Percentiles rank a stretch among this genome's conserved stretches.
Evolutionary conservation across 2,113 vertebrate species (phyloP).

Genomic region (Rhea pennata): DNA sequence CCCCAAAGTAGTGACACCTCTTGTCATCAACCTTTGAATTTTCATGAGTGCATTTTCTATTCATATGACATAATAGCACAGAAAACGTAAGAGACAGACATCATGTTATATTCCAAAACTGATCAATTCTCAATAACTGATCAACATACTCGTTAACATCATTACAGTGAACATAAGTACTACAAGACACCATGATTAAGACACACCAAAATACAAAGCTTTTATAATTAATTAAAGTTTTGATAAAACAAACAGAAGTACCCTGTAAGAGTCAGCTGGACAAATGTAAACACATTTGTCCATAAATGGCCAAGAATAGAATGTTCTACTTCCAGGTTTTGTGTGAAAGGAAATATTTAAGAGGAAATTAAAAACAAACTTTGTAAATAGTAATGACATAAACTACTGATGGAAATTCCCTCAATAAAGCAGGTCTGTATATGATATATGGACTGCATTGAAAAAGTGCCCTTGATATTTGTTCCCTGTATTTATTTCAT

Average conservation of each 20-base stretch:
- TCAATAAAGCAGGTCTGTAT: background rate
- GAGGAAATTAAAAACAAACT: background rate
- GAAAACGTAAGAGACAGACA: background rate
- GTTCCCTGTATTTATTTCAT: background rate
- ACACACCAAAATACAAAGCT: background rate
- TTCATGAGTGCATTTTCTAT: background rate
- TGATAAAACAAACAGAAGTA: background rate
- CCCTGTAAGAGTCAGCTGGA: background rate
- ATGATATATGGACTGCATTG: fast-evolving
- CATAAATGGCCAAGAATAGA: background rate
- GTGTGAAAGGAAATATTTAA: background rate
- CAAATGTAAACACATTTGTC: background rate
- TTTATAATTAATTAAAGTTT: background rate
- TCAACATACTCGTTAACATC: background rate
- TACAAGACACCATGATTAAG: background rate
- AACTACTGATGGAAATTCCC: background rate
- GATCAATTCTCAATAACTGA: background rate
- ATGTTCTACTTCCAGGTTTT: background rate
- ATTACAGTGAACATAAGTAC: background rate
- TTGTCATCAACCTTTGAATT: background rate
- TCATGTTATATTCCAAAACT: background rate
- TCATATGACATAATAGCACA: background rate
- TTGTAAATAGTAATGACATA: background rate
- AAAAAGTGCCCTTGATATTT: background rate
- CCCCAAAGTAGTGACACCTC: background rate